Evolutionary conservation across 2,113 vertebrate species (phyloP).

Genomic region (Rutilus rutilus): DNA sequence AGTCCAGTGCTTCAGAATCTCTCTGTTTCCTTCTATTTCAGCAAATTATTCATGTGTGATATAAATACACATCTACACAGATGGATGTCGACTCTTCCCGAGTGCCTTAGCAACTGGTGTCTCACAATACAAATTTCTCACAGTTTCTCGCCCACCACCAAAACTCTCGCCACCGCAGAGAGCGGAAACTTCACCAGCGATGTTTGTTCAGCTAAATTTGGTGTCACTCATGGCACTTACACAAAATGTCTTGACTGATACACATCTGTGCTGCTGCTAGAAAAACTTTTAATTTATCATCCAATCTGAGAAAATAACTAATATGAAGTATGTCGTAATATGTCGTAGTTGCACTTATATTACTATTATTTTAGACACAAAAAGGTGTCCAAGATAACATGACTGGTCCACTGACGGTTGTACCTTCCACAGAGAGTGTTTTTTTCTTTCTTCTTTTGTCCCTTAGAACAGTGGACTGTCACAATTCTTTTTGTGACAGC

Average conservation of each 20-base stretch:
- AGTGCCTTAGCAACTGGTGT: constrained; percentile 76
- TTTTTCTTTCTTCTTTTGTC: not conserved
- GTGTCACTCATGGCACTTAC: not conserved
- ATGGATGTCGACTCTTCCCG: constrained; percentile 65
- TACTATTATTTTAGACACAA: not conserved
- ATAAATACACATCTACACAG: constrained; percentile 69
- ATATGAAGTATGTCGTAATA: too few species aligned
- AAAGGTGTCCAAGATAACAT: not conserved
- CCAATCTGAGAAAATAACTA: too few species aligned
- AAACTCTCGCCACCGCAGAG: constrained; percentile 28
- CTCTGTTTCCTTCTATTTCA: constrained; percentile 54
- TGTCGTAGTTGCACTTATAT: too few species aligned
- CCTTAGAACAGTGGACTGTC: not conserved
- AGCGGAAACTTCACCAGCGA: not conserved
- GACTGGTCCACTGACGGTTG: too few species aligned
- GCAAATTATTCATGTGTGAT: constrained; percentile 68
- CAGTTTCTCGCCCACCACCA: constrained; percentile 50
- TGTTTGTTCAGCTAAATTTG: constrained; percentile 20
- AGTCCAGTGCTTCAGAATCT: constrained; percentile 40
- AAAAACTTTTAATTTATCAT: not conserved
- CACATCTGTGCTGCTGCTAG: not conserved
- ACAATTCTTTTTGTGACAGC: not conserved
- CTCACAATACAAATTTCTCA: constrained; percentile 56
- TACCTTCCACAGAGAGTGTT: too few species aligned
- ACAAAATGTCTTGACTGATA: not conserved